Evolutionary conservation across 2,113 vertebrate species (phyloP).

Genomic region (Saccopteryx bilineata): DNA sequence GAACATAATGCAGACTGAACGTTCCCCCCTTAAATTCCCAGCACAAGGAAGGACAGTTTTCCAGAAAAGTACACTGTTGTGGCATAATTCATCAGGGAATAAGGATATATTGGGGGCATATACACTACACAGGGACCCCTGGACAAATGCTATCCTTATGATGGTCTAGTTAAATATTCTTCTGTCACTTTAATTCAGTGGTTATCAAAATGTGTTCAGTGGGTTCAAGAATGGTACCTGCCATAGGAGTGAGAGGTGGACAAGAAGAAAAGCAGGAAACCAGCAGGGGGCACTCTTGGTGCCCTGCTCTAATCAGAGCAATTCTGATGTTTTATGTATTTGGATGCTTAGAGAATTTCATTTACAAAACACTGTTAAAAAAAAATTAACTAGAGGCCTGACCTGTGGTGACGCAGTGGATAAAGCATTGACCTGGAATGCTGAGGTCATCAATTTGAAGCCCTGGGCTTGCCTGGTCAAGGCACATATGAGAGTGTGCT

Average conservation of each 20-base stretch:
- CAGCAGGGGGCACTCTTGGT: background rate
- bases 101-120: background rate
- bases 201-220: background rate
- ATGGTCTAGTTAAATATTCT: background rate
- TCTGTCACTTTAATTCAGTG: background rate
- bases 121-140: background rate
- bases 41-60: background rate
- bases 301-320: background rate
- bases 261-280: background rate
- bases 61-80: background rate
- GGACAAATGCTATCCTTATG: background rate
- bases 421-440: no score
- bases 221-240: background rate
- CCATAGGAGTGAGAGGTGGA: fast-evolving
- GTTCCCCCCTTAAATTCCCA: background rate
- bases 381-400: background rate
- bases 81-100: background rate
- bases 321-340: background rate
- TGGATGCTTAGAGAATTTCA: background rate
- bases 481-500: no score
- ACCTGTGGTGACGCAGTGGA: no score
- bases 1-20: background rate
- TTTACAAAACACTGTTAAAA: background rate
- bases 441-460: no score
- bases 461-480: no score